A percentile compares a stretch with the other conserved stretches of the same genome.
Conservation (phyloP, 2,797 vertebrate genomes). For the Falco novaeseelandiae region DNA sequence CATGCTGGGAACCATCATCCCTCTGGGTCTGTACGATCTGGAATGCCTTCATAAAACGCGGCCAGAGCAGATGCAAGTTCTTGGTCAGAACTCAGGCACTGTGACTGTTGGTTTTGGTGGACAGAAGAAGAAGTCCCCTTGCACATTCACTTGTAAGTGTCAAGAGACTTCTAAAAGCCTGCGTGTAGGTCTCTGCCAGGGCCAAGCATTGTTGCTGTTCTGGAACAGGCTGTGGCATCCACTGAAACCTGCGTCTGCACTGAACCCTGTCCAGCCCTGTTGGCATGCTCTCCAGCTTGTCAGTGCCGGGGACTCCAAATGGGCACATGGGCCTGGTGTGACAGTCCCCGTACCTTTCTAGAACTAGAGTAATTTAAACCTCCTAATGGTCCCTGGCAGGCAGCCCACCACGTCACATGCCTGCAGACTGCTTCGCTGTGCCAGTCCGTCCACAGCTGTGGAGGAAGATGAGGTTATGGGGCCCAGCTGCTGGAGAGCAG, state of each 20-base stretch:
- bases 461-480: not conserved
- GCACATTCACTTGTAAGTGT: not conserved
- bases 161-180: not conserved
- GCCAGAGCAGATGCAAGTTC: not conserved
- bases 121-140: not conserved
- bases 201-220: not conserved
- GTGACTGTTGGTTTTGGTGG: not conserved
- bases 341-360: not conserved
- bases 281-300: not conserved
- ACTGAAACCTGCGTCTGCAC: accelerated
- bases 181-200: not conserved
- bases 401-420: not conserved
- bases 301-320: accelerated
- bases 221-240: not conserved
- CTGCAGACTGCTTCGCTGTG: accelerated
- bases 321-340: accelerated
- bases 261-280: not conserved
- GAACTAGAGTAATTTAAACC: not conserved
- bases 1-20: accelerated
- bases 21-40: not conserved
- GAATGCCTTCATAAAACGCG: not conserved
- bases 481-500: not conserved
- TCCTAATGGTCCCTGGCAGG: not conserved
- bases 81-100: not conserved
- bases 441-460: accelerated